Evolutionary conservation across 1,140 invertebrate genomes (phyloP).

Genomic region (Zeugodacus cucurbitae): DNA sequence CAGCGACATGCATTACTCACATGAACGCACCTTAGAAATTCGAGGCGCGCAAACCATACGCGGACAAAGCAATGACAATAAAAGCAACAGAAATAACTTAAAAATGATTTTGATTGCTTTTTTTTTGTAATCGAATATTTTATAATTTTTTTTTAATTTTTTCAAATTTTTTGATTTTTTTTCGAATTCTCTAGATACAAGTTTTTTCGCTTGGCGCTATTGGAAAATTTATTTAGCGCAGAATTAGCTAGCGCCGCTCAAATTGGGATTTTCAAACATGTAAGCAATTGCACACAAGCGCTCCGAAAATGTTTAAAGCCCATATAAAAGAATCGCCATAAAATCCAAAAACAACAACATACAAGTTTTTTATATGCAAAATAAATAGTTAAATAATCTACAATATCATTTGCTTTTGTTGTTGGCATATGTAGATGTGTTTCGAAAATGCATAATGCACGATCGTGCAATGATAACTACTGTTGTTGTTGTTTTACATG

Average conservation of each 20-base stretch:
- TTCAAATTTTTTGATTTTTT: neutral
- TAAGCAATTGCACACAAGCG: neutral
- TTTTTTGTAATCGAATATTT: too few relatives aligned
- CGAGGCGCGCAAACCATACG: neutral
- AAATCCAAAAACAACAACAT: neutral
- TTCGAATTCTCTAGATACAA: neutral
- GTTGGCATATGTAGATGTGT: neutral
- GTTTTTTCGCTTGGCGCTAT: neutral
- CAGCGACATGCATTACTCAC: neutral
- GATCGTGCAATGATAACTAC: neutral
- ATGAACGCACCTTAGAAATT: constrained; percentile 25
- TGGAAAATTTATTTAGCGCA: neutral
- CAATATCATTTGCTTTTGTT: neutral
- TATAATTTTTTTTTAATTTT: neutral
- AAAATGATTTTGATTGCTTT: too few relatives aligned
- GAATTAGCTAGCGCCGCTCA: neutral
- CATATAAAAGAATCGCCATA: neutral
- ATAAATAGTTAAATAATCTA: neutral
- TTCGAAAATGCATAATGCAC: neutral
- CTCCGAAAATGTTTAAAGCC: neutral
- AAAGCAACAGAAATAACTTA: neutral
- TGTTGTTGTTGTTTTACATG: neutral
- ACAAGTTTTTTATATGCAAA: neutral
- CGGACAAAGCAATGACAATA: neutral
- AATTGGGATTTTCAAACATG: neutral